Percentiles rank a stretch among this genome's conserved stretches.
Conservation (phyloP, 1,140 invertebrate species). For the Platyscapa corneri region DNA sequence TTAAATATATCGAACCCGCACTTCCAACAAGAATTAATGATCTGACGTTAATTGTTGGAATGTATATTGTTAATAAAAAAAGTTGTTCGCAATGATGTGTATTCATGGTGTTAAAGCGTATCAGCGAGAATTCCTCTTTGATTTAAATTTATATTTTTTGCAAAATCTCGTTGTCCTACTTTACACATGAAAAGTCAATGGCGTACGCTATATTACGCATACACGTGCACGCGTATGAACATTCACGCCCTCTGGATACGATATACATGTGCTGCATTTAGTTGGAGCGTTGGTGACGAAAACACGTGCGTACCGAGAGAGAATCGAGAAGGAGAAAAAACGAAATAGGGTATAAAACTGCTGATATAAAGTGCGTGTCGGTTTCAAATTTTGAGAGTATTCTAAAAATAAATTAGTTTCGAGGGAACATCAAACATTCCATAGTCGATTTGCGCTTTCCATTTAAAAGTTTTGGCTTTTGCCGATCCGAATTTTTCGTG, state of each 20-base stretch:
- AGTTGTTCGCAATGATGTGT: too few relatives aligned
- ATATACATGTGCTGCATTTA: not conserved
- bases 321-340: conserved; percentile 1
- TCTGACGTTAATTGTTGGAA: too few relatives aligned
- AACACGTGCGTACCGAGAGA: not conserved
- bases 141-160: too few relatives aligned
- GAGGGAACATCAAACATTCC: not conserved
- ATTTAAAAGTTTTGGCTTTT: not conserved
- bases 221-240: not conserved
- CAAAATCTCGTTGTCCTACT: too few relatives aligned
- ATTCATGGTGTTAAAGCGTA: too few relatives aligned
- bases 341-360: not conserved
- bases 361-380: not conserved
- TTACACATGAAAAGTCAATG: too few relatives aligned
- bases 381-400: not conserved
- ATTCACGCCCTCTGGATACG: not conserved
- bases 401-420: not conserved
- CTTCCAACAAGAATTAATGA: too few relatives aligned
- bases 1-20: too few relatives aligned
- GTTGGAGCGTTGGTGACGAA: conserved; percentile 1
- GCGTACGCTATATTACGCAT: too few relatives aligned
- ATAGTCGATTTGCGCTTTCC: not conserved
- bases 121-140: too few relatives aligned
- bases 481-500: not conserved
- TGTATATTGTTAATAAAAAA: too few relatives aligned